Conservation (phyloP, 2,888 invertebrate genomes). For the Lordiphosa andalusiaca region DNA sequence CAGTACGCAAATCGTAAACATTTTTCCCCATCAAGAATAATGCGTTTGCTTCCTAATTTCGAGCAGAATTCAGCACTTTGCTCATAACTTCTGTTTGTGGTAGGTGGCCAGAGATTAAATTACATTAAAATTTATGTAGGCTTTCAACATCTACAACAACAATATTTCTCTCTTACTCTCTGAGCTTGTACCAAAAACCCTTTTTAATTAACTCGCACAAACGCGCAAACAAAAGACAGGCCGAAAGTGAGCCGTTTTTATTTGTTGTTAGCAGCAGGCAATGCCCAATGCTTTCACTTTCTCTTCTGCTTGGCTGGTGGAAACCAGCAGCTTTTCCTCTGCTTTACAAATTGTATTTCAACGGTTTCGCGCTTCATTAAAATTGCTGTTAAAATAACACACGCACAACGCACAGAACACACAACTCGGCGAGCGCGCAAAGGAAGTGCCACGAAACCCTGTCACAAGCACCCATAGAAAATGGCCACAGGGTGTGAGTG, state of each 20-base stretch:
- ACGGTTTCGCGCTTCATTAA: conserved; percentile 73
- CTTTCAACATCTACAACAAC: conserved; percentile 18
- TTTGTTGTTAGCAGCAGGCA: conserved; percentile 39
- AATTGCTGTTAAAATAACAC: conserved; percentile 74
- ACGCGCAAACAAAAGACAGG: conserved; percentile 50
- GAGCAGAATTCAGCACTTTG: conserved; percentile 9
- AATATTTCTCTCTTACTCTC: conserved; percentile 12
- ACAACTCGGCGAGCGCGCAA: conserved; percentile 10
- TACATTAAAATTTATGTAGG: conserved; percentile 39
- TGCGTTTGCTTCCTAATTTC: no score
- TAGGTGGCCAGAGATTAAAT: conserved; percentile 26
- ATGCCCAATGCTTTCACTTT: conserved; percentile 34
- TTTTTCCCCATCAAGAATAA: no score
- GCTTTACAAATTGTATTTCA: conserved; percentile 71
- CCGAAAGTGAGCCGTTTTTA: conserved; percentile 51
- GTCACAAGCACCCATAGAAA: conserved; percentile 3
- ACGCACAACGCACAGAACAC: conserved; percentile 37
- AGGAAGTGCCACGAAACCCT: conserved; percentile 6
- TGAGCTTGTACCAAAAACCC: conserved; percentile 41
- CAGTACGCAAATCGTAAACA: no score
- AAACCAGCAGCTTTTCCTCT: conserved; percentile 22
- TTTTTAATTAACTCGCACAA: conserved; percentile 69
- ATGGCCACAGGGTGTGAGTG: conserved; percentile 5
- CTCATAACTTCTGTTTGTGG: conserved; percentile 34
- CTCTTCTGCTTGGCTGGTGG: conserved; percentile 1